Conservation (phyloP, 2,113 vertebrate genomes). For the Percina caprodes region DNA sequence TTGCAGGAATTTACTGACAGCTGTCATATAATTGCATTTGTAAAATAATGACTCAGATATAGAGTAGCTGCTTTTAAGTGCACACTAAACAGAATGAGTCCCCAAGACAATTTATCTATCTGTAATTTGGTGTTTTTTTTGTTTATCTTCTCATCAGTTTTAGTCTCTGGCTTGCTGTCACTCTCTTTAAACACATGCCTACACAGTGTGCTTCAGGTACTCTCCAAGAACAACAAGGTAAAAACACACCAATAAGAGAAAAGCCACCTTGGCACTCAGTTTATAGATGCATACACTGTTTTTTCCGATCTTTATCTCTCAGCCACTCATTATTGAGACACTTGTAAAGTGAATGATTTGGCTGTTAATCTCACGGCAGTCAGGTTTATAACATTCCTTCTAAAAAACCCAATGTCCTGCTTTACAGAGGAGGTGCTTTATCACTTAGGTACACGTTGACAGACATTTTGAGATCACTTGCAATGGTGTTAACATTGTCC, state of each 20-base stretch:
- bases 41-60: not conserved
- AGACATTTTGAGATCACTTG: not conserved
- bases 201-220: not conserved
- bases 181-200: not conserved
- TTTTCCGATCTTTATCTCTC: not conserved
- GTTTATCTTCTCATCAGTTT: slow-evolving; percentile 2
- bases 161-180: not conserved
- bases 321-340: slow-evolving; percentile 10
- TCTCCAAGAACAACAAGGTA: not conserved
- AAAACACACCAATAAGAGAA: not conserved
- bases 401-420: slow-evolving; percentile 33
- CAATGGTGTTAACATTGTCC: not conserved
- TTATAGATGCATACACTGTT: not conserved
- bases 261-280: not conserved
- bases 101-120: not conserved
- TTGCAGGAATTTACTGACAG: not conserved
- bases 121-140: slow-evolving; percentile 1
- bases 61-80: not conserved
- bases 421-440: slow-evolving; percentile 5
- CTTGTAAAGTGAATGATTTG: slow-evolving; percentile 5
- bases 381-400: slow-evolving; percentile 1
- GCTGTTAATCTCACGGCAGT: slow-evolving; percentile 23
- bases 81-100: not conserved
- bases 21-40: not conserved
- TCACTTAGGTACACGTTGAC: not conserved